phyloP scores from a whole-genome alignment of 2,888 invertebrate genomes.

The Mechanitis mazaeus region DNA sequence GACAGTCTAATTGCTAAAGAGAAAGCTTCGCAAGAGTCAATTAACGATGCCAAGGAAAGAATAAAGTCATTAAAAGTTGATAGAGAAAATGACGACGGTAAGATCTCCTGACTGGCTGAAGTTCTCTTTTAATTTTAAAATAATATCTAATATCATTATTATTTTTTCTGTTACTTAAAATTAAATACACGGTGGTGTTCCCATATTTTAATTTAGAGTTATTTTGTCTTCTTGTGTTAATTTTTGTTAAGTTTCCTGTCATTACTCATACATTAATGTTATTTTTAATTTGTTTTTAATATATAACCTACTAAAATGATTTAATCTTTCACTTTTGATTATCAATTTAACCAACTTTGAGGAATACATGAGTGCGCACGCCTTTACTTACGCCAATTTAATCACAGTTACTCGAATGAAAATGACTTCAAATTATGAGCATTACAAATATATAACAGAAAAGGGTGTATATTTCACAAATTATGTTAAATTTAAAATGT shows the following conservation, averaged over 20 bases:
- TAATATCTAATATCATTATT: neutral
- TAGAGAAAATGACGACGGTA: constrained; percentile 71
- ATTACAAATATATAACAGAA: too few relatives aligned
- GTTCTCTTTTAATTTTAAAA: neutral
- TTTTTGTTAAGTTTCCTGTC: constrained; percentile 13
- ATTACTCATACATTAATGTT: neutral
- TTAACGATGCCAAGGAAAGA: constrained; percentile 65
- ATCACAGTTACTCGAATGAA: neutral
- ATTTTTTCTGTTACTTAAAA: constrained; percentile 7
- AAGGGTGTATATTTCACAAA: too few relatives aligned
- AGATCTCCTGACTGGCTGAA: constrained; percentile 32
- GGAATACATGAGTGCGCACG: constrained; percentile 39
- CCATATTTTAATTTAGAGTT: constrained; percentile 15
- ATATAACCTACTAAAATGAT: neutral
- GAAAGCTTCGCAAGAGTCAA: constrained; percentile 59
- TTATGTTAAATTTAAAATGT: constrained; percentile 9
- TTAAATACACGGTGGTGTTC: neutral
- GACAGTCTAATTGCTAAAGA: constrained; percentile 50
- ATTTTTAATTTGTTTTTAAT: neutral
- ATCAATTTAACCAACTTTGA: constrained; percentile 59
- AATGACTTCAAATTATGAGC: too few relatives aligned
- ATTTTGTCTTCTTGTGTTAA: constrained; percentile 27
- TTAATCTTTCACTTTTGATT: neutral
- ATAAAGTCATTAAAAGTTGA: constrained; percentile 70
- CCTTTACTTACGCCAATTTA: neutral